These are phyloP conservation scores for Symphodus melops DNA, from an alignment of 2,113 vertebrate genomes.

Conservation along the genomic window DNA sequence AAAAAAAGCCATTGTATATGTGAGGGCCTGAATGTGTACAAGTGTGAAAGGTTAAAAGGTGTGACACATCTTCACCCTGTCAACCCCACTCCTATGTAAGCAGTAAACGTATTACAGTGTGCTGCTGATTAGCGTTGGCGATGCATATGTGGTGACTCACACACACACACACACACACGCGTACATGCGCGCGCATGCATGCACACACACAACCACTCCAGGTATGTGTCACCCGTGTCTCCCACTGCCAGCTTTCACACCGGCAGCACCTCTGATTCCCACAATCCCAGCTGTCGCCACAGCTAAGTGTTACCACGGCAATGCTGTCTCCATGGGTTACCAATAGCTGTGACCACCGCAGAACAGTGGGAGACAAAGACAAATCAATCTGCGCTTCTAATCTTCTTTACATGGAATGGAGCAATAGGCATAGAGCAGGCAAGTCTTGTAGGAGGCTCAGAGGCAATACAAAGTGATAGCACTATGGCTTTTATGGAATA, in stretches of 20 bases:
- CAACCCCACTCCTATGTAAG: not conserved
- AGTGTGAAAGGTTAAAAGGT: conserved; percentile 20
- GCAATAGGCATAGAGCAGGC: conserved; percentile 35
- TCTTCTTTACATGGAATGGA: conserved; percentile 65
- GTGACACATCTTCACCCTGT: not conserved
- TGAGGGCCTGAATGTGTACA: not conserved
- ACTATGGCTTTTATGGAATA: conserved; percentile 56
- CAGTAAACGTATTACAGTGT: not conserved
- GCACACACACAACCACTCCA: too few species aligned
- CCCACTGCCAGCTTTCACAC: conserved; percentile 31
- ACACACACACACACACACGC: not conserved
- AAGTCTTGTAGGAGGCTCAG: conserved; percentile 41
- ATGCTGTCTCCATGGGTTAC: conserved; percentile 78
- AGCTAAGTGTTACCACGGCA: conserved; percentile 73
- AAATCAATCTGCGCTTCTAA: conserved; percentile 72
- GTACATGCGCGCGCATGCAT: too few species aligned
- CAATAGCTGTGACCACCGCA: conserved; percentile 44
- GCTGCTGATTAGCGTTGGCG: conserved; percentile 41
- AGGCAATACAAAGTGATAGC: conserved; percentile 53
- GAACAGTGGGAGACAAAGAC: conserved; percentile 69
- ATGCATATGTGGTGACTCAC: conserved; percentile 53
- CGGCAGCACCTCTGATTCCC: conserved; percentile 57
- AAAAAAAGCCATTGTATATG: conserved; percentile 15
- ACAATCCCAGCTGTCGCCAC: conserved; percentile 66
- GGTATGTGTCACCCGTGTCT: conserved; percentile 50